Conservation (phyloP, 2,113 vertebrate genomes). For the Cariama cristata region DNA sequence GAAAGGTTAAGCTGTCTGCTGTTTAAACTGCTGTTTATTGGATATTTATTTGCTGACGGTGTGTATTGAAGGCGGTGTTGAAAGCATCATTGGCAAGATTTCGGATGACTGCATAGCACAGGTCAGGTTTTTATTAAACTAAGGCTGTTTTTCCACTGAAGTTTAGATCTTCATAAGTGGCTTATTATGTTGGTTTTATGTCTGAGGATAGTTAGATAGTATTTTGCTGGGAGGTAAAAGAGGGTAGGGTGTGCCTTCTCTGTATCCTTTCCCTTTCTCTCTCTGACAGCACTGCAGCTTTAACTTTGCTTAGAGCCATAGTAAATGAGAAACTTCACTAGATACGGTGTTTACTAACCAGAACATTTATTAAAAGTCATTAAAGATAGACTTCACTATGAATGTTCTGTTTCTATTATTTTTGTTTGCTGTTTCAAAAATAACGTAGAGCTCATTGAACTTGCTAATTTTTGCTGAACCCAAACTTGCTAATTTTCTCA, state of each 20-base stretch:
- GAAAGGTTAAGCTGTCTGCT: constrained; percentile 69
- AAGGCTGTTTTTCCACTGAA: constrained; percentile 21
- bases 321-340: not conserved
- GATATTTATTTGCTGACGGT: constrained; percentile 63
- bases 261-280: not conserved
- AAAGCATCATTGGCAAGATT: constrained; percentile 54
- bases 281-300: constrained; percentile 11
- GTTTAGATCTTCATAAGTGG: constrained; percentile 9
- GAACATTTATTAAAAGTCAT: not conserved
- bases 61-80: constrained; percentile 44
- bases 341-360: not conserved
- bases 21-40: constrained; percentile 55
- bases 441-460: not conserved
- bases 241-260: not conserved
- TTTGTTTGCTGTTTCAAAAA: not conserved
- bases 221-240: constrained; percentile 13
- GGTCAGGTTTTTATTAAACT: constrained; percentile 37
- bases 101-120: constrained; percentile 50
- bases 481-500: constrained; percentile 59
- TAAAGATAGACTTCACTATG: not conserved
- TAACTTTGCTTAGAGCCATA: constrained; percentile 47
- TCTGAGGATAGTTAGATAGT: not conserved
- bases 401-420: not conserved
- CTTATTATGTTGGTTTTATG: constrained; percentile 6
- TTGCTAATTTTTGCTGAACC: constrained; percentile 51